Evolutionary conservation across 2,113 vertebrate species (phyloP), one percentile per base, ranked within the genome.

Genomic region (Glaucidium brasilianum): DNA sequence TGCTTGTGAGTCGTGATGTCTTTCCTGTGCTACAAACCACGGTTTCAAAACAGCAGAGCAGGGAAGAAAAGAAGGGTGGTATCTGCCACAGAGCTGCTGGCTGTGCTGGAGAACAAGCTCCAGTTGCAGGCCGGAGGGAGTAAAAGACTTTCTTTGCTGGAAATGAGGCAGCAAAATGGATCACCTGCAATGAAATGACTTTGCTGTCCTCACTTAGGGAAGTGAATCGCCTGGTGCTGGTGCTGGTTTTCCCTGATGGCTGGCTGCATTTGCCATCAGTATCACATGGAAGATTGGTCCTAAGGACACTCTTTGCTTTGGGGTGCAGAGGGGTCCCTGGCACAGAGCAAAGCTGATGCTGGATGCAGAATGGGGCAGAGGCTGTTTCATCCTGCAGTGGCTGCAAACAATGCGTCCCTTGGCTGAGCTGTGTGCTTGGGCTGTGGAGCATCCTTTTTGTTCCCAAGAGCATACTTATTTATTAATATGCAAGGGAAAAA

Each of bases 41-140:
- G 15, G 29, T 53, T 55, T 15, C 29, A 4, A 66, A 37, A 62
- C 34, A 84, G 43, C 25, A 66, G 41, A 35, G 25, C 16, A 55
- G 55, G 16, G 21, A 29, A 47, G 34, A n/a, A 66, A 79, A 90
- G 56, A 27, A 60, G 27, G 26, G 49, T 23, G 68, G 50, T 2
- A 21, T 10, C 49, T 73, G 27, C 55, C 67, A 21, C 43, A 37
- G 18, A 80, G 37, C 23, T 84, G 75, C 86, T 92, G 78, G 18
- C 60, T 50, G 43, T 85, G 93, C 84, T 92, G 90, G 72, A 69
- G 90, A 85, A 83, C 6, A 11, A 68, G 68, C 49, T 94, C 95
- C 85, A 64, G 43, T 35, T 78, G 83, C 75, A 71, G 92, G 77
- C 18, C 82, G 94, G 58, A 52, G 74, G 60, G 68, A 94, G 53